A percentile compares a stretch with the other conserved stretches of the same genome.
phyloP scores from a whole-genome alignment of 2,113 vertebrate genomes.

The Cervus canadensis region DNA sequence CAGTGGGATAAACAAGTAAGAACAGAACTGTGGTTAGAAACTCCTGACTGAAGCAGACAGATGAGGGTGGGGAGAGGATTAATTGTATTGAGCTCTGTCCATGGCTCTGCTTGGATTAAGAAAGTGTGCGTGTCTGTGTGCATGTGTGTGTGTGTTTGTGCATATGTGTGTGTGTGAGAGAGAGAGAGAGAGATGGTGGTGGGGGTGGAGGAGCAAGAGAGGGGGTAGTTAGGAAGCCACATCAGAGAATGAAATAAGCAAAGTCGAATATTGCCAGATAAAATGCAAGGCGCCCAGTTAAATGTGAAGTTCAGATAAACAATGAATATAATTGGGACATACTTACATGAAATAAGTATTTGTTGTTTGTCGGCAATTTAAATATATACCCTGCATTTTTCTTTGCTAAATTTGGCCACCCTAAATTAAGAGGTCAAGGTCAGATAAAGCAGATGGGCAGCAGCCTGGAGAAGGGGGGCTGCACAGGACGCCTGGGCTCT shows the following conservation, averaged over 20 bases:
- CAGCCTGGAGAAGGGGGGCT: fast-evolving
- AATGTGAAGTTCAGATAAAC: background rate
- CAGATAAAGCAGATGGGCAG: background rate
- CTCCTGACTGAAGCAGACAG: background rate
- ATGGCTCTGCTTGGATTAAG: background rate
- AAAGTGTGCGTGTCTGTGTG: no score
- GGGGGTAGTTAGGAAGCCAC: background rate
- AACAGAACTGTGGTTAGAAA: background rate
- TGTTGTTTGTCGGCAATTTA: background rate
- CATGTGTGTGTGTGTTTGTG: background rate
- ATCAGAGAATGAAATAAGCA: background rate
- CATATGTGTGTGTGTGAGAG: background rate
- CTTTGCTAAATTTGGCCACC: background rate
- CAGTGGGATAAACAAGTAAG: background rate
- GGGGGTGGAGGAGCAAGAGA: background rate
- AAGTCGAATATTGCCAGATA: background rate
- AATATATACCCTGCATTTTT: background rate
- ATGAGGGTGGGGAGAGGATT: background rate
- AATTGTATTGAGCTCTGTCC: background rate
- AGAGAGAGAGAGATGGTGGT: background rate
- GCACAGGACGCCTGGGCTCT: fast-evolving
- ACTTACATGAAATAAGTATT: background rate
- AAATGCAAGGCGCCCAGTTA: background rate
- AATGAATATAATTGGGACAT: background rate
- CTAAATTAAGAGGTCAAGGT: background rate